Evolutionary conservation across 1,140 invertebrate genomes (phyloP), one percentile per base, ranked within the genome.

Genomic region (Radopholus similis): DNA sequence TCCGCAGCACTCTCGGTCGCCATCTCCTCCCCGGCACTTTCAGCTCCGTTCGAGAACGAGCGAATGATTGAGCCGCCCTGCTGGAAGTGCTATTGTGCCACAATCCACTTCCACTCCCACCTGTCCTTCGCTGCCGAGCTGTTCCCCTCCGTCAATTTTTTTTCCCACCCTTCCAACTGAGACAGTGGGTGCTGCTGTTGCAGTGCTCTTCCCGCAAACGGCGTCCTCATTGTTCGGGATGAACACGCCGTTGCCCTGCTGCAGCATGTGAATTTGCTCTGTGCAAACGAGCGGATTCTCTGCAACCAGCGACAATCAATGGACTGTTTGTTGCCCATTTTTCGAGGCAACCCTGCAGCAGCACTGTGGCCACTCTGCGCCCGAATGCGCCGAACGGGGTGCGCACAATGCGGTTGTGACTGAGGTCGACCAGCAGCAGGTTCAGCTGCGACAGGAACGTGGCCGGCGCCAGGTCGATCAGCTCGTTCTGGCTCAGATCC

Each of bases 251-350:
- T 66, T 59, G 18, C 79, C 79, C n/a, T 81, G 72, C 56, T 81
- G 79, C 8, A 81, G 65, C 73, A 81, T 78, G 54, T 81, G 79
- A 18, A 81, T 64, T 34, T 77, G 76, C 58, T 81, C 79, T 0
- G 65, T 70, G 42, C 79, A 81, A 13, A 81, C 79, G 9, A 81
- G 66, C 15, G 79, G 79, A 64, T 81, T 81, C 47, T 81, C 79
- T 80, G 53, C 8, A 77, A 71, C 58, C 58, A 44, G 4, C 21
- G 9, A 49, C n/a, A 35, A 32, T 42, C n/a, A 49, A 21, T 44
- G 3, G 32, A 21, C 1, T 21, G 6, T 54, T 51, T 2, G 37
- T 11, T 70, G 1, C 8, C 4, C 15, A 63, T 11, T 26, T 44
- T 66, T 0, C 13, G 5, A 2, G 9, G 11, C 21, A 35, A 80